These are phyloP conservation scores for Rhombomys opimus DNA, from an alignment of 2,113 vertebrate genomes.

Conservation along the genomic window DNA sequence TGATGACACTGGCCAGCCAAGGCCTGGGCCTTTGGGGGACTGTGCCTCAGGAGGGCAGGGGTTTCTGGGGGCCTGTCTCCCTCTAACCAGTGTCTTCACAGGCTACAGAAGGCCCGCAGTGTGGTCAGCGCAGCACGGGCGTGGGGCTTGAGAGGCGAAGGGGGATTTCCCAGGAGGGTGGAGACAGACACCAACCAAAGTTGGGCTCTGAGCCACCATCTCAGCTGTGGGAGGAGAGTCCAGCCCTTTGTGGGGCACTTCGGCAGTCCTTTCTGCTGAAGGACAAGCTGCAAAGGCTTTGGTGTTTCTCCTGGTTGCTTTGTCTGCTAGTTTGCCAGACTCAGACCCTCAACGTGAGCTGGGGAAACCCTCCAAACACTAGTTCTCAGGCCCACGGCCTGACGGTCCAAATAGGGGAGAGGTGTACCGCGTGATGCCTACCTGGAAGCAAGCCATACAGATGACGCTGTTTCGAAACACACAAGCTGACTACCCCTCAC, in stretches of 20 bases:
- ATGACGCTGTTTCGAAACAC: rapidly evolving
- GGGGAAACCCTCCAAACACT: background rate
- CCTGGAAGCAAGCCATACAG: background rate
- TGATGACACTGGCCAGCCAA: background rate
- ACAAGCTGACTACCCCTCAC: rapidly evolving
- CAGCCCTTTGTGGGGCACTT: background rate
- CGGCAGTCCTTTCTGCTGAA: background rate
- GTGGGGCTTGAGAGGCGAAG: too few species aligned
- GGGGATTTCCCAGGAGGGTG: too few species aligned
- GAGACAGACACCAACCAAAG: rapidly evolving
- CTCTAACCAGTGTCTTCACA: background rate
- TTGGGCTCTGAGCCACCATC: background rate
- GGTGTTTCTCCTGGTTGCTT: background rate
- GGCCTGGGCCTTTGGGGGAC: background rate
- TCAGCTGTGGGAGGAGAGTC: background rate
- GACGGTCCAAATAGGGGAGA: background rate
- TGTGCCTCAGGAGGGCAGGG: background rate
- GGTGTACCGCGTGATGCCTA: too few species aligned
- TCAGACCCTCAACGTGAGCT: background rate
- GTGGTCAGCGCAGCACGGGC: background rate
- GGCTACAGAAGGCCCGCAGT: background rate
- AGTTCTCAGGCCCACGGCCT: background rate
- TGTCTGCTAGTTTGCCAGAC: background rate
- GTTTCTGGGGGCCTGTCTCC: too few species aligned
- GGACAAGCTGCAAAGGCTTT: background rate